Evolutionary conservation across 2,113 vertebrate species (phyloP), one percentile per base, ranked within the genome.

Genomic region (Pithys albifrons): DNA sequence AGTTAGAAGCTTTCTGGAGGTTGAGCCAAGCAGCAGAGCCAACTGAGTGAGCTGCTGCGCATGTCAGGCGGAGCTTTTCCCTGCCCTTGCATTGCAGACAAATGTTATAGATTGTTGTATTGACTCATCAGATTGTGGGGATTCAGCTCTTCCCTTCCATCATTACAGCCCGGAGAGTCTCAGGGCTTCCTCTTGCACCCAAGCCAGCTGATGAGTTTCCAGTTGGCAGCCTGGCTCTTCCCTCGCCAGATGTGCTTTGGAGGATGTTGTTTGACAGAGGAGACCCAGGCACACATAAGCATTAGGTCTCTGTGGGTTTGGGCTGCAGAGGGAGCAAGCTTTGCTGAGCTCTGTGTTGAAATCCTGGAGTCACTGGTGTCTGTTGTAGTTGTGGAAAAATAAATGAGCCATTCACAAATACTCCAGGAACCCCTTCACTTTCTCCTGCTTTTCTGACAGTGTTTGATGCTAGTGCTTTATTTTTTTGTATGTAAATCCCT

Each of bases 341-440:
- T 39, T 77, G 24, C 61, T 83, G 57, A 67, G 61, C 55, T 88
- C 31, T 33, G 10, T 69, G 52, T 66, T 92, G 66, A 83, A 90
- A 89, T 55, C n/a, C 22, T 74, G 27, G 46, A 94, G 72, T 82
- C 45, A 48, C 33, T 3, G 5, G 0, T 2, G 3, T 76, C 54
- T 78, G 62, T 39, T 73, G 49, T 49, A 78, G 54, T 33, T 65
- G 10, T 48, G 58, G 71, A 88, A 91, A 69, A 87, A 84, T 52
- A 75, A 92, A 91, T 79, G 80, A 91, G 37, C 77, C 73, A 54
- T 91, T 95, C 73, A 87, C 54, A 95, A 88, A 82, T 76, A 69
- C 8, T 81, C 22, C 31, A 19, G 87, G 66, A 91, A 72, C 27
- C 45, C 14, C 8, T 27, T 81, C 57, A 79, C 35, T 80, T 70